Evolutionary conservation across 2,888 invertebrate species (phyloP), one percentile per base, ranked within the genome.

Genomic region (Zootermopsis nevadensis): DNA sequence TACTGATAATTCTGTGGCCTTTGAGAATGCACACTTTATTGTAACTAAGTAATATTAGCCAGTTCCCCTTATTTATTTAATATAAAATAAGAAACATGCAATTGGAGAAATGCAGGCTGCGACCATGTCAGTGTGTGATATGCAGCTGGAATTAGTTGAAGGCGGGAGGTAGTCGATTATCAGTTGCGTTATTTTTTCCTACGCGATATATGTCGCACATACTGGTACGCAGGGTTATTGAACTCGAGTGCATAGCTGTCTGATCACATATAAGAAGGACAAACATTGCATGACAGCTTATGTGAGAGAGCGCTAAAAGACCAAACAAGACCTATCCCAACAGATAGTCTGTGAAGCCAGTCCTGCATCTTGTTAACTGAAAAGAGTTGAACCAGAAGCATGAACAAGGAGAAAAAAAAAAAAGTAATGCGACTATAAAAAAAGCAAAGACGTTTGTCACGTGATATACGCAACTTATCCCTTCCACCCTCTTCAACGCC

Each of bases 371-470:
- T 67, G 80, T 80, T 80, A 80, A 80, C 69, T 80, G 69, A 80
- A 33, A 80, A 66, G 38, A 38, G 31, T 69, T 69, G 33, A 31
- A 69, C 69, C 69, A 69, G 69, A 69, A 38, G 74, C 35, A n/a
- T 38, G 72, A 53, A 60, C 24, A 74, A 81, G 72, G 80, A 72
- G 74, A 76, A 80, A 60, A 80, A 42, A 76, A 42, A 80, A 80
- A 83, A 60, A 38, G 19, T 38, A 74, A 35, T 38, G 42, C 74
- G 53, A 42, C 60, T 53, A 80, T 67, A 55, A 81, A 83, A 83
- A 83, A 74, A 82, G 60, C 55, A 55, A 77, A 82, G 77, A 77
- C 82, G 82, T 77, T 72, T 82, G 82, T 82, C 82, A 82, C 82
- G 82, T 82, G 82, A 82, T 60, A 31, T 77, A 82, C 82, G 82